Conservation (phyloP, 2,888 invertebrate species). For the Nineta flava region DNA sequence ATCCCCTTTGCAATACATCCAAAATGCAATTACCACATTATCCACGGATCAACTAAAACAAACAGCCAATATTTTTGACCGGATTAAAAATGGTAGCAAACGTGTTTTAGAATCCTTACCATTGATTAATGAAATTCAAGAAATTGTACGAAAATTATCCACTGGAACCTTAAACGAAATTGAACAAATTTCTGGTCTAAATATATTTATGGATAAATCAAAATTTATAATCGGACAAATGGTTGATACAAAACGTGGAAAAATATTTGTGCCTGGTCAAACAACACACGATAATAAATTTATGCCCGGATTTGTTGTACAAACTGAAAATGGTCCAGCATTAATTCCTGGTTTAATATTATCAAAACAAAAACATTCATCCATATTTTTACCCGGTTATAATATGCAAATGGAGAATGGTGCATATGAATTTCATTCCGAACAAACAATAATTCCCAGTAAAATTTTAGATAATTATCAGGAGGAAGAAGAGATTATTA, state of each 20-base stretch:
- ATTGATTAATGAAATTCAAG: conserved; percentile 42
- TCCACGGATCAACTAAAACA: conserved; percentile 37
- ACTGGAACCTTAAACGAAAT: conserved; percentile 39
- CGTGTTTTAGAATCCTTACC: conserved; percentile 42
- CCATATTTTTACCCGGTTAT: conserved; percentile 55
- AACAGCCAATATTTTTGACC: conserved; percentile 42
- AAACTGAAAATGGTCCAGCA: conserved; percentile 47
- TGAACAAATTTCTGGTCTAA: conserved; percentile 45
- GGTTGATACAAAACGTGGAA: conserved; percentile 50
- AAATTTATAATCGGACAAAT: conserved; percentile 58
- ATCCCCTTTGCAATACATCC: conserved; percentile 15
- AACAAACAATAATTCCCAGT: neutral
- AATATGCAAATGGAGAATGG: conserved; percentile 39
- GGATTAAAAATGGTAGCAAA: conserved; percentile 32
- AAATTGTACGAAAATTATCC: conserved; percentile 42
- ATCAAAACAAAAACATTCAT: conserved; percentile 36
- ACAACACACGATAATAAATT: conserved; percentile 51
- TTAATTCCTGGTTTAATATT: conserved; percentile 60
- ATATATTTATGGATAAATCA: conserved; percentile 46
- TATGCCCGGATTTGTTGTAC: conserved; percentile 56
- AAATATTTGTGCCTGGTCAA: conserved; percentile 59
- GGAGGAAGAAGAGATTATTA: neutral
- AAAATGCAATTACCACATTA: conserved; percentile 31
- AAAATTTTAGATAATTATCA: neutral
- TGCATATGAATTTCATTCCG: conserved; percentile 13